phyloP scores from a whole-genome alignment of 2,113 vertebrate genomes.

The Antennarius striatus region DNA sequence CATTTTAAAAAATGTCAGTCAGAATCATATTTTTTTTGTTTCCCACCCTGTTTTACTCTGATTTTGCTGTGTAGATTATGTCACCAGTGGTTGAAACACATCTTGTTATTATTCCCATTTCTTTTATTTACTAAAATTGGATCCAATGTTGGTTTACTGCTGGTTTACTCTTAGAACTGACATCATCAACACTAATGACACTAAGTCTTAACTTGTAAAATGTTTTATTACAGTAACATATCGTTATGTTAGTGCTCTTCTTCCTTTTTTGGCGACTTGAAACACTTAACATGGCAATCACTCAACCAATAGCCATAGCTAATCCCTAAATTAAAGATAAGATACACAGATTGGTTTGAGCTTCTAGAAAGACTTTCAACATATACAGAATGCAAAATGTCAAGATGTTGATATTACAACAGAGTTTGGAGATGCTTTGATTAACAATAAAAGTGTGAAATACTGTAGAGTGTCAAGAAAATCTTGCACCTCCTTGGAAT shows the following conservation, averaged over 20 bases:
- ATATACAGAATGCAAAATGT: not conserved
- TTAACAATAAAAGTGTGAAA: not conserved
- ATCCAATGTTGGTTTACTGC: no score
- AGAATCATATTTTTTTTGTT: no score
- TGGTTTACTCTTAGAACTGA: no score
- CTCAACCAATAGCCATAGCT: conserved; percentile 50
- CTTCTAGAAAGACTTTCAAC: conserved; percentile 1
- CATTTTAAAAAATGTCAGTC: no score
- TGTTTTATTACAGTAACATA: conserved; percentile 14
- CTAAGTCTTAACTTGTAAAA: conserved; percentile 28
- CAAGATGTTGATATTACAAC: not conserved
- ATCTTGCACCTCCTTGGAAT: not conserved
- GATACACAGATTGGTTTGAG: conserved; percentile 27
- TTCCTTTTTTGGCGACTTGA: conserved; percentile 14
- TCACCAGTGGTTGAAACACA: no score
- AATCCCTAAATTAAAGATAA: conserved; percentile 67
- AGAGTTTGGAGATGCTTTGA: not conserved
- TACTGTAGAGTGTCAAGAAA: not conserved
- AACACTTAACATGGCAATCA: conserved; percentile 32
- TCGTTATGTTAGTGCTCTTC: conserved; percentile 16
- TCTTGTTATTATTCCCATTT: no score
- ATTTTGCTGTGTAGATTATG: no score
- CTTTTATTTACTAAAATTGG: no score
- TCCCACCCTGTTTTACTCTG: no score
- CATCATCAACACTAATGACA: conserved; percentile 26